phyloP scores from a whole-genome alignment of 64 coral and sea anemone genomes.

The Stichodactyla mertensii region DNA sequence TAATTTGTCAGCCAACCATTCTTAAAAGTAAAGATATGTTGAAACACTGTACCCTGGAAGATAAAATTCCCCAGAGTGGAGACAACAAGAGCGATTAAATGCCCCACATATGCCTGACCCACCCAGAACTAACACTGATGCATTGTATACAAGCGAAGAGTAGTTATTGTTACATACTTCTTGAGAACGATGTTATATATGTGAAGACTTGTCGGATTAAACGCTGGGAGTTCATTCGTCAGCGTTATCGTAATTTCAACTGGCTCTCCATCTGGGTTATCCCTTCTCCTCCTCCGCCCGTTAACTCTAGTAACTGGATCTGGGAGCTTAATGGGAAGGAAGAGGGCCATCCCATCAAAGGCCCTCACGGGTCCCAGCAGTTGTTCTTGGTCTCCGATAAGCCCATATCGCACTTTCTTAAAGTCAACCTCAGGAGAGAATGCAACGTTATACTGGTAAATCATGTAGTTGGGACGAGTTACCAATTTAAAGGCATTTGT shows the following conservation, averaged over 20 bases:
- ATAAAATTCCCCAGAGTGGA: too few relatives aligned
- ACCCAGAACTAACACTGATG: too few relatives aligned
- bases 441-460: conserved; percentile 87
- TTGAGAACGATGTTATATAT: conserved; percentile 83
- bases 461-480: conserved; percentile 34
- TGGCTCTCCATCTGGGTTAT: conserved; percentile 33
- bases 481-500: conserved; percentile 71
- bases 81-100: too few relatives aligned
- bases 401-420: conserved; percentile 58
- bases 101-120: too few relatives aligned
- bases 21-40: too few relatives aligned
- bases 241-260: conserved; percentile 78
- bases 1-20: too few relatives aligned
- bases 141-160: too few relatives aligned
- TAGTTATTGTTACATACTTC: conserved; percentile 28
- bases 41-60: too few relatives aligned
- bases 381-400: conserved; percentile 57
- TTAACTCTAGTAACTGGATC: conserved; percentile 47
- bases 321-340: conserved; percentile 57
- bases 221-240: conserved; percentile 64
- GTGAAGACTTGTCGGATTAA: conserved; percentile 67
- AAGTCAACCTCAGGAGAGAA: conserved; percentile 71
- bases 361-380: conserved; percentile 60
- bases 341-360: conserved; percentile 93
- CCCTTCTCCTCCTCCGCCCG: conserved; percentile 15